Percentiles rank a stretch among this genome's conserved stretches.
phyloP scores from a whole-genome alignment of 2,797 vertebrate genomes.

The Diplodus puntazzo region DNA sequence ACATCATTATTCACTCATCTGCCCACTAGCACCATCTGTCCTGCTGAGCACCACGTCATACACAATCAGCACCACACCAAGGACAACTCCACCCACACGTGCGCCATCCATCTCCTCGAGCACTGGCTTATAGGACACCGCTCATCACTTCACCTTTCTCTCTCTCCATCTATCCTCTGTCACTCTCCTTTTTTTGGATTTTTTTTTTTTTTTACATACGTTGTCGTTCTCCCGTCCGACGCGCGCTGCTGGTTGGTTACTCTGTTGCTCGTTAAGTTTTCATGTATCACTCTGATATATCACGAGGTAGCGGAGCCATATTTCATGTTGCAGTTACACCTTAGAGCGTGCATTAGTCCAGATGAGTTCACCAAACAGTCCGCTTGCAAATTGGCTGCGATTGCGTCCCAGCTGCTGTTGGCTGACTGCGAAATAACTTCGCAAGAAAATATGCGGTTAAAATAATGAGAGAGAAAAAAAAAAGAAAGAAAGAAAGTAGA shows the following conservation, averaged over 20 bases:
- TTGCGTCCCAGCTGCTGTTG: constrained; percentile 23
- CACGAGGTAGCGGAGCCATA: constrained; percentile 28
- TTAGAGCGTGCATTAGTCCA: constrained; percentile 48
- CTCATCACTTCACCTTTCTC: constrained; percentile 73
- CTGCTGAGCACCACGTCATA: constrained; percentile 81
- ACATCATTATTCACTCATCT: constrained; percentile 86
- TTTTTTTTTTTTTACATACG: constrained; percentile 7
- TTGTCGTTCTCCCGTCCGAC: constrained; percentile 31
- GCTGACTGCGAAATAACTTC: constrained; percentile 40
- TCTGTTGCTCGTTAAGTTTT: constrained; percentile 64
- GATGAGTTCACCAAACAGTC: constrained; percentile 39
- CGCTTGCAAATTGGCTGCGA: constrained; percentile 33
- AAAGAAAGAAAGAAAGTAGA: neutral
- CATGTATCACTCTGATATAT: constrained; percentile 55
- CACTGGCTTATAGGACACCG: constrained; percentile 66
- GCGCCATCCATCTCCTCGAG: constrained; percentile 75
- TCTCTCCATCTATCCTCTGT: constrained; percentile 59
- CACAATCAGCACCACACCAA: constrained; percentile 80
- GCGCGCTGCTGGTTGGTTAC: constrained; percentile 33
- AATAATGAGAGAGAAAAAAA: neutral
- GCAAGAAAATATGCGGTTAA: constrained; percentile 3
- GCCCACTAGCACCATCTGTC: constrained; percentile 84
- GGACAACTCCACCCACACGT: constrained; percentile 80
- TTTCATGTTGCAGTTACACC: constrained; percentile 55
- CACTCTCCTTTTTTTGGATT: constrained; percentile 14